Evolutionary conservation across 2,888 invertebrate genomes (phyloP).

Genomic region (Drosophila paracracens): DNA sequence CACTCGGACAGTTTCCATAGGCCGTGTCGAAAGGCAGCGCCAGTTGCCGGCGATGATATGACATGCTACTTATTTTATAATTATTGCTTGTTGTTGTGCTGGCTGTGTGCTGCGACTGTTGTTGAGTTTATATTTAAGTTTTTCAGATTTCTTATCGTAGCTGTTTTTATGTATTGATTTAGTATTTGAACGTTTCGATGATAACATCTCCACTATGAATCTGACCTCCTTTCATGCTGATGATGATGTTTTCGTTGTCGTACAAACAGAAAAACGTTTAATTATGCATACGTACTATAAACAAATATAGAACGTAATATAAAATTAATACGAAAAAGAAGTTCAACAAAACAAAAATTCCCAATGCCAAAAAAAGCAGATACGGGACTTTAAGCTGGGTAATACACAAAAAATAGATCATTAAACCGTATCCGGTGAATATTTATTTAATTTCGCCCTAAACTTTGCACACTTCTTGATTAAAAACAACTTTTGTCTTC

Average conservation of each 20-base stretch:
- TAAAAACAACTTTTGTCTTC: background rate
- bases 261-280: conserved; percentile 11
- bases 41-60: conserved; percentile 66
- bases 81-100: conserved; percentile 46
- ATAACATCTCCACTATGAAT: conserved; percentile 83
- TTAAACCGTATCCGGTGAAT: background rate
- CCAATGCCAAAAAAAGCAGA: conserved; percentile 16
- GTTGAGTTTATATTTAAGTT: conserved; percentile 81
- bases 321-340: conserved; percentile 4
- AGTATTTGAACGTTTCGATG: conserved; percentile 82
- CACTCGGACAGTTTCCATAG: conserved; percentile 47
- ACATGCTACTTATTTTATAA: conserved; percentile 73
- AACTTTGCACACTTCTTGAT: background rate
- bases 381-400: background rate
- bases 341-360: background rate
- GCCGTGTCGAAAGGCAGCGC: conserved; percentile 56
- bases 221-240: conserved; percentile 81
- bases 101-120: conserved; percentile 34
- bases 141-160: conserved; percentile 83
- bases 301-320: conserved; percentile 35
- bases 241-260: conserved; percentile 45
- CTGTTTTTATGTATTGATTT: conserved; percentile 84
- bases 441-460: background rate
- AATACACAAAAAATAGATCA: background rate
- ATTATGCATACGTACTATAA: background rate